phyloP scores from a whole-genome alignment of 2,888 invertebrate species.

The Brachyptera risi region DNA sequence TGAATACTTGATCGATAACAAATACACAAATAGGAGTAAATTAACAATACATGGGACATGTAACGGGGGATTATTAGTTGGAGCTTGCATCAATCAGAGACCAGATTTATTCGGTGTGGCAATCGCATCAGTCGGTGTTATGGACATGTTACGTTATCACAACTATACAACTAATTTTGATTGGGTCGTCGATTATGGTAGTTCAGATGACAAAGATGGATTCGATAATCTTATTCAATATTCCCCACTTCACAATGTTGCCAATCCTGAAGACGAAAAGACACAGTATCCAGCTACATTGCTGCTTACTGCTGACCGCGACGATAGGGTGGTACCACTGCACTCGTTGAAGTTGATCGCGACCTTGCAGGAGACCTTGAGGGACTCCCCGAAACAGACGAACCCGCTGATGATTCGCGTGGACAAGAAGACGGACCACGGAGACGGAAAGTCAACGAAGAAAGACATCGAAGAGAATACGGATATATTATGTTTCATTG shows the following conservation, averaged over 20 bases:
- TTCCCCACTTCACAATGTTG: slow-evolving; percentile 54
- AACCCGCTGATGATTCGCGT: slow-evolving; percentile 52
- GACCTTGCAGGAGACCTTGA: slow-evolving; percentile 48
- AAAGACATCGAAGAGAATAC: too few species aligned
- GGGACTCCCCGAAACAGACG: slow-evolving; percentile 41
- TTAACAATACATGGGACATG: slow-evolving; percentile 53
- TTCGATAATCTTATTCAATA: slow-evolving; percentile 47
- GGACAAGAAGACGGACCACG: slow-evolving; percentile 56
- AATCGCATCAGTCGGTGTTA: slow-evolving; percentile 52
- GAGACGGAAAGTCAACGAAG: slow-evolving; percentile 56
- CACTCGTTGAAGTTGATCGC: slow-evolving; percentile 57
- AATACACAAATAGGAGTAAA: slow-evolving; percentile 46
- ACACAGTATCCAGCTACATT: slow-evolving; percentile 51
- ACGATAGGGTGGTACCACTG: slow-evolving; percentile 59
- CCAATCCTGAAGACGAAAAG: slow-evolving; percentile 37
- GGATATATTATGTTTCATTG: too few species aligned
- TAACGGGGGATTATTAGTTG: slow-evolving; percentile 55
- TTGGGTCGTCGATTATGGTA: slow-evolving; percentile 55
- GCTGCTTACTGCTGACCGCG: slow-evolving; percentile 54
- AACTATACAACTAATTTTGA: slow-evolving; percentile 56
- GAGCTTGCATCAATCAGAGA: slow-evolving; percentile 51
- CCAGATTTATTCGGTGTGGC: slow-evolving; percentile 50
- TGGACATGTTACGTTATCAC: slow-evolving; percentile 57
- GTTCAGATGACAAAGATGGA: slow-evolving; percentile 49
- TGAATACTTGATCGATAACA: slow-evolving; percentile 47